Base-by-base conservation (phyloP, 2,113 vertebrate species). In the Perccottus glenii region DNA sequence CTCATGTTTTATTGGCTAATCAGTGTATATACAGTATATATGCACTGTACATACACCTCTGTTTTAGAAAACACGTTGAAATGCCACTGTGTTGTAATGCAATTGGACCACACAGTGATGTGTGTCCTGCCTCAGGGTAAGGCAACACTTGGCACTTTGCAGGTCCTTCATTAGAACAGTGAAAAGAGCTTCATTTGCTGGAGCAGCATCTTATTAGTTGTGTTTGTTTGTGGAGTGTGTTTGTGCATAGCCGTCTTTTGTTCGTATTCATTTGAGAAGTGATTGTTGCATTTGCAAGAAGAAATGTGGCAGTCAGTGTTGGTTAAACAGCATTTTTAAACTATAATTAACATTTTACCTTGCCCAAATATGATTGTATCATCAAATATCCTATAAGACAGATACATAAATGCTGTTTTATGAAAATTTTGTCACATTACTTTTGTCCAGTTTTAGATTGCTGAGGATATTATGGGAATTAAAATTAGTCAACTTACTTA, bases 121-220 rank as follows among this genome's bases (percentile, higher is more conserved):
- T 15, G 12, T 61, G 51, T 78, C 73, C 15, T 52, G 81, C 78
- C 77, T 62, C 59, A 38, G 61, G 75, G 49, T 60, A 19, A 70
- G 53, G 51, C 46, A 71, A 65, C 50, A 71, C 48, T 75, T 75
- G 65, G 63, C 56, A 82, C 68, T 55, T 55, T 50, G 38, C 52
- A 36, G 42, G 67, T 77, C 58, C 64, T 73, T 81, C 73, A 81
- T 87, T 84, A 79, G 56, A 84, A 61, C n/a, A 51, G 57, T 77
- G 69, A 83, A 87, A 88, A 73, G 57, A 48, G 15, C 43, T 19
- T 50, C 53, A 42, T 75, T 58, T 64, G 36, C 67, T 15, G 49
- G 46, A 45, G 27, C 38, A n/a, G 48, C 46, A 27, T 36, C 15
- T 16, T 27, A 40, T 64, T 43, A 49, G 45, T 42, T 74, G 10